Evolutionary conservation across 2,113 vertebrate genomes (phyloP), one percentile per base, ranked within the genome.

Genomic region (Aptenodytes patagonicus): DNA sequence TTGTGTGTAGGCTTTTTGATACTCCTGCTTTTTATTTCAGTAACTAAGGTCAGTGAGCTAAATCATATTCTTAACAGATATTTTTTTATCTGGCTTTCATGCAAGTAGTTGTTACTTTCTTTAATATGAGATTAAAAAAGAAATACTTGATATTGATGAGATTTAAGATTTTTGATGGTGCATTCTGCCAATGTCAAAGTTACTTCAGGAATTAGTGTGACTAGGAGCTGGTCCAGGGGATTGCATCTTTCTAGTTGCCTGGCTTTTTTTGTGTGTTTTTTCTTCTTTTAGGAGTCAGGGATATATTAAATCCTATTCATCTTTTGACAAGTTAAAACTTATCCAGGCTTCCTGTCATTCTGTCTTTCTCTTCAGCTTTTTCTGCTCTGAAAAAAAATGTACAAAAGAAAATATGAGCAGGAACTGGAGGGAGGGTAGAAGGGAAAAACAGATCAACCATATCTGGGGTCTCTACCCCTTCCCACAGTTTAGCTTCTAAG

Each of bases 401-500:
- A 83, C 34, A 58, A 70, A 94, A 87, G 73, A 88, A 93, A 94
- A 83, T 79, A 54, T 9, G 68, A 94, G 64, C 93, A 93, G 92
- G 90, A 93, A 97, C 87, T 61, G 40, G 70, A 91, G 58, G 80
- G 61, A 83, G 87, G 78, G 17, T 93, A 80, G 79, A 83, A 94
- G 70, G 92, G 75, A 91, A 95, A 94, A 95, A 72, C 77, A 92
- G 65, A 87, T 91, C 80, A 85, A 66, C 78, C 68, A 20, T 77
- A 94, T 91, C 82, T 88, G 93, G 94, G 96, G 94, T 96, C 87
- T 24, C 38, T 94, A 70, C 89, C 96, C 94, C 87, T 96, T 91
- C 89, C 94, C 89, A 90, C 96, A 95, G 94, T 91, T 97, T 94
- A 90, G 75, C 85, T 95, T 87, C 66, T 85, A 60, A 95, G 81